Base-by-base conservation (phyloP, 2,113 vertebrate species). In the Pithys albifrons region DNA sequence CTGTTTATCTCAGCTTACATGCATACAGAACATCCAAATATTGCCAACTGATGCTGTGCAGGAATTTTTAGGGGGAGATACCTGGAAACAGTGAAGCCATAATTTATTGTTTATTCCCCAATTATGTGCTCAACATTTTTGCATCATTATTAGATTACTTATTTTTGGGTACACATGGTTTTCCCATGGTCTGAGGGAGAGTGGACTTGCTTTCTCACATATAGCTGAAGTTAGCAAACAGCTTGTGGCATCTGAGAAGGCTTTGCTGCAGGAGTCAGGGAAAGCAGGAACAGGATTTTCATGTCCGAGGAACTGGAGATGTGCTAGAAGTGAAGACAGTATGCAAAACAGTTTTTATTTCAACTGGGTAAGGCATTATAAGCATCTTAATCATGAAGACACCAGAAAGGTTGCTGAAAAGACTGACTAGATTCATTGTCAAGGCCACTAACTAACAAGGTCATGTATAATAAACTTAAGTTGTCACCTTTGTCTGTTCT, bases 1-100 rank as follows among this genome's bases (percentile, higher is more conserved):
- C 4, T 2, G 0, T 70, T 89, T 61, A 15, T 64, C 35, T 78
- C 4, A 54, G 25, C 14, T 12, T 66, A 10, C 0, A 0, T 75
- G 18, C 19, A 3, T 64, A 24, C 3, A 1, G 29, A 75, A 15
- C 28, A 24, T 62, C 12, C 7, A 72, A 9, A 54, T 83, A 67
- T 12, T 79, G n/a, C 17, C 1, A 4, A 10, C 23, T 33, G 67
- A 51, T 57, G 48, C n/a, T 59, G 27, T 61, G 29, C 35, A 72
- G 9, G 39, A 46, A 72, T n/a, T 79, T 92, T 41, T 77, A 46
- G 29, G 46, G 17, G n/a, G 7, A 51, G 14, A 1, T 80, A 27
- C 31, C 20, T 86, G 51, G 45, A 84, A 75, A 55, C 17, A 85
- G 11, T 54, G 31, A 85, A 71, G 19, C 31, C 6, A 7, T 66